Base-by-base conservation (phyloP, 2,113 vertebrate species). In the Pipa parva region DNA sequence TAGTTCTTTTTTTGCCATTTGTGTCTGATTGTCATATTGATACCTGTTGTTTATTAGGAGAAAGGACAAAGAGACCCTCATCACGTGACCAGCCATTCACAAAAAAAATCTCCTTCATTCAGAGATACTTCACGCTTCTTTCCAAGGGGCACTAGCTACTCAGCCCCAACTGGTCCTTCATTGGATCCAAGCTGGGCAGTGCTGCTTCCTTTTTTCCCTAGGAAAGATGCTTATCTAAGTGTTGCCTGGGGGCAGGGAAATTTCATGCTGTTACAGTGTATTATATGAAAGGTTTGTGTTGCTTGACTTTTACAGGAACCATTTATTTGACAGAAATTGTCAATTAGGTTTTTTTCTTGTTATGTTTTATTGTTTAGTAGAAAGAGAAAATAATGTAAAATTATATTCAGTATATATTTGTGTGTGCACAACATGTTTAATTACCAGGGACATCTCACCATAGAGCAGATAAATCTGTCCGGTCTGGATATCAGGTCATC, bases 71-170 rank as follows among this genome's bases (percentile, higher is more conserved):
- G 72, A 73, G 63, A 57, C 71, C 64, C 51, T 33, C 71, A 66
- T 77, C 75, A 77, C 27, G 75, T 77, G 75, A 72, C 73, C 71
- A 71, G 67, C 72, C 75, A 77, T 77, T 77, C 75, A 74, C 75
- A 77, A 77, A 77, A 73, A 73, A 77, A 77, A 65, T 64, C 72
- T 62, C 37, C 63, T 66, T 56, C 64, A 68, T 68, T 68, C 48
- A 71, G 36, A 59, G 54, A 63, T 63, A 39, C 62, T 59, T 61
- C 70, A 46, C 59, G 54, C 54, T 31, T 56, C 28, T 46, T 25
- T 48, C 26, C 55, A 50, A 9, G 42, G 52, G 52, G 62, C 31
- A 28, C 24, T 37, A 46, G 54, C 63, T 54, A 18, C 25, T 28
- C 22, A 17, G 29, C 10, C 39, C 64, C 55, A 24, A 25, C 21